Evolutionary conservation across 2,888 invertebrate genomes (phyloP).

Genomic region (Ganaspis brasiliensis): DNA sequence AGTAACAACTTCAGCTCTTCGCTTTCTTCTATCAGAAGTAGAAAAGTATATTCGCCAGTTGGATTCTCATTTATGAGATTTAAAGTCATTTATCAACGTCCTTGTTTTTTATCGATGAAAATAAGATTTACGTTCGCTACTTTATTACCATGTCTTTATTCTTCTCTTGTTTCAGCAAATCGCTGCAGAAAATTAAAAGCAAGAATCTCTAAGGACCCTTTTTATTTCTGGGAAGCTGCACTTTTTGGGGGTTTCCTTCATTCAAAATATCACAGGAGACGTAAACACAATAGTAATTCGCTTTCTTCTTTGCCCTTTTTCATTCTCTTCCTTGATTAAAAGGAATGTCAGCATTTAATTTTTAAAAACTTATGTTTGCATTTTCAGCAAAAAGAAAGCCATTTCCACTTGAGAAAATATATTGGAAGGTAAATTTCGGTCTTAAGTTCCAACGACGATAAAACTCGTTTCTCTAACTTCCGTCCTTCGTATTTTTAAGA

Average conservation of each 20-base stretch:
- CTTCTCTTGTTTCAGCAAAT: conserved; percentile 28
- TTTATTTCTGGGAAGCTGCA: neutral
- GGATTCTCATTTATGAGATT: conserved; percentile 44
- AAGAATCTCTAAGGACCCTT: neutral
- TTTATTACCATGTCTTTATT: conserved; percentile 41
- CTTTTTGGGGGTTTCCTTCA: neutral
- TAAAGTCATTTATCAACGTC: conserved; percentile 41
- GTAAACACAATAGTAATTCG: neutral
- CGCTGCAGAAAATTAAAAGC: conserved; percentile 40
- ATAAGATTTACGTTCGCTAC: conserved; percentile 35
- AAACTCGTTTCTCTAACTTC: conserved; percentile 40
- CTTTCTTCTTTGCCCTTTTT: too few relatives aligned
- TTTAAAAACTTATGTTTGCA: conserved; percentile 4
- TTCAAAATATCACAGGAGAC: neutral
- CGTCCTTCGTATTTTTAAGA: conserved; percentile 41
- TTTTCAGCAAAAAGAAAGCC: conserved; percentile 22
- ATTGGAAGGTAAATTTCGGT: conserved; percentile 41
- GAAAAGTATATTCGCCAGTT: conserved; percentile 43
- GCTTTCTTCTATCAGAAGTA: conserved; percentile 41
- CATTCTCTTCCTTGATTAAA: neutral
- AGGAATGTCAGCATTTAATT: conserved; percentile 12
- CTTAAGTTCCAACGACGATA: conserved; percentile 37
- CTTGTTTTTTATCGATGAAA: conserved; percentile 39
- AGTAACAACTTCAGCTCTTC: conserved; percentile 40
- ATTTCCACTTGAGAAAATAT: conserved; percentile 28